Conservation (phyloP, 2,888 invertebrate species). For the Drosophila siamana region DNA sequence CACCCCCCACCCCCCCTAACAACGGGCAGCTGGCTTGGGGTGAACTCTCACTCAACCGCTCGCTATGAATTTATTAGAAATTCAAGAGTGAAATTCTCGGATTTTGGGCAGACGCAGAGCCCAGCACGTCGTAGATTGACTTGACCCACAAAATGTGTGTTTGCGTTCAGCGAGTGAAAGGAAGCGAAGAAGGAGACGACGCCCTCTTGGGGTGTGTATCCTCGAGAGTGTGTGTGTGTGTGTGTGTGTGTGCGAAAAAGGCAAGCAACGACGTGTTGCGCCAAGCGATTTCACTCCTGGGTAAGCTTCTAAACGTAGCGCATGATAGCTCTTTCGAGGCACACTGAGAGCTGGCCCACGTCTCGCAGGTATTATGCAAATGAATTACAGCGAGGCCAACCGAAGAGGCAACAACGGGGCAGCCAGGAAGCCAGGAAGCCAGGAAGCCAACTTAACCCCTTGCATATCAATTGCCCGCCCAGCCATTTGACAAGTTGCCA, state of each 20-base stretch:
- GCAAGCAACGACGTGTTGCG: slow-evolving; percentile 50
- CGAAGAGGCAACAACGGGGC: slow-evolving; percentile 28
- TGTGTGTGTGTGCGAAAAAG: slow-evolving; percentile 16
- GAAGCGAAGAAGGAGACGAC: not conserved
- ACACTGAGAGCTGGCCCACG: slow-evolving; percentile 32
- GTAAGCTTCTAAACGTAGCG: slow-evolving; percentile 63
- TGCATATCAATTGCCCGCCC: slow-evolving; percentile 44
- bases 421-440: slow-evolving; percentile 42
- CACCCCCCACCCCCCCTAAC: too few relatives aligned
- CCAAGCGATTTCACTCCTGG: slow-evolving; percentile 64
- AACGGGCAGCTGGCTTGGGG: too few relatives aligned
- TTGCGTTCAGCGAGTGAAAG: not conserved
- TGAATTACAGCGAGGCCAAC: slow-evolving; percentile 63
- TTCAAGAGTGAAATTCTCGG: slow-evolving; percentile 76
- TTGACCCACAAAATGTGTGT: slow-evolving; percentile 70
- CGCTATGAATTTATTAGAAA: slow-evolving; percentile 79
- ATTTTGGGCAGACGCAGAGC: slow-evolving; percentile 63
- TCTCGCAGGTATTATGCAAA: slow-evolving; percentile 76
- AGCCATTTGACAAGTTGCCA: not conserved
- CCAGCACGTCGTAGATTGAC: slow-evolving; percentile 58
- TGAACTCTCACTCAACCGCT: slow-evolving; percentile 6
- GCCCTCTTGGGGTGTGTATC: not conserved
- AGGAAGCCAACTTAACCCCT: slow-evolving; percentile 28
- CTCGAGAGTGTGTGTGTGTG: slow-evolving; percentile 3
- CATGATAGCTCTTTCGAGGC: slow-evolving; percentile 52